Base-by-base conservation (phyloP, 2,113 vertebrate genomes). In the Ramphastos sulfuratus region DNA sequence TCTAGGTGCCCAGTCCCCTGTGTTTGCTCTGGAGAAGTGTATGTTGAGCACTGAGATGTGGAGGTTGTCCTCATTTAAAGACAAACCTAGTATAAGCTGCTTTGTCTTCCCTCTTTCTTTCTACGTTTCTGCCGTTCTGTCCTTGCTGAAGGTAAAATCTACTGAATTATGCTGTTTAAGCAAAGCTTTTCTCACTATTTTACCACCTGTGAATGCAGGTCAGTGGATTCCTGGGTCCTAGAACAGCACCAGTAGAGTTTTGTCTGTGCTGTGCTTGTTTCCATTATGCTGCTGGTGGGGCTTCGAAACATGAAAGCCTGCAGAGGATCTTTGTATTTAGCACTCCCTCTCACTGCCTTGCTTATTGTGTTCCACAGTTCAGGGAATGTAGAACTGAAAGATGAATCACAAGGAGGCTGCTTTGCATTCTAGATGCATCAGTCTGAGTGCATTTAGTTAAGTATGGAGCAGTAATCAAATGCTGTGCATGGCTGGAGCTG, bases 341-440 rank as follows among this genome's bases (percentile, higher is more conserved):
- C 86, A 75, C 71, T 79, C 82, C 19, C 39, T 87, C 89, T 88
- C 90, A 42, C 85, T 90, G 75, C 90, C 93, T 90, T 90, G 44
- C 80, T 82, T 91, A 61, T 83, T 92, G 94, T 95, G 52, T 93
- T 95, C 88, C 90, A 83, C 88, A 77, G 85, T 92, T 93, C 80
- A 72, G 58, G 31, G 73, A 83, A 94, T 35, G 30, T 90, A 95
- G 91, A 85, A 88, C 85, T 92, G 82, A 74, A 90, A 85, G 88
- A 94, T 93, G 92, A 88, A 95, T 96, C 82, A 77, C 64, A 56
- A 71, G 71, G 89, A 66, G 46, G 85, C 88, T 95, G 8, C 67
- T 96, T 96, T 87, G 65, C 90, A 96, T 94, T 94, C 93, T 84
- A 89, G 95, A 95, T 92, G 64, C 77, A 96, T 93, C 90, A 90